Conservation (phyloP, 1,140 invertebrate species). For the Wiebesia pumilae region DNA sequence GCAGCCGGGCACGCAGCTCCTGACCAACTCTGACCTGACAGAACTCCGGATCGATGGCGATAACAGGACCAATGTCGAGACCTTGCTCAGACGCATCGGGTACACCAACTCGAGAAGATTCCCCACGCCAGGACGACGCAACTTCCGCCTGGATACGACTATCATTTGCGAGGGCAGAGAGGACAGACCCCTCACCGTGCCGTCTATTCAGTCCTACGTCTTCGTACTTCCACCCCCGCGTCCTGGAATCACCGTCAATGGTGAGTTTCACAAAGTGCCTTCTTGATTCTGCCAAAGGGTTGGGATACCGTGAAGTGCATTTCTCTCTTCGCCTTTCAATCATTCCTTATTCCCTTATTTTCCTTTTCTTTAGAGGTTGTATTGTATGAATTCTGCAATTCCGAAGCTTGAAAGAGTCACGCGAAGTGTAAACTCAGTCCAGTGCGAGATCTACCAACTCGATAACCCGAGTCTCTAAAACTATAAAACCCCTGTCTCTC, state of each 20-base stretch:
- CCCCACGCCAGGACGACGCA: constrained; percentile 93
- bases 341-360: no score
- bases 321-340: no score
- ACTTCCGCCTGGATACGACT: constrained; percentile 88
- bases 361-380: no score
- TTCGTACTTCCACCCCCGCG: constrained; percentile 90
- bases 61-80: constrained; percentile 92
- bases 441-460: no score
- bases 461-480: no score
- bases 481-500: neutral
- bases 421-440: no score
- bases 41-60: constrained; percentile 94
- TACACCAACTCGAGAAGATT: constrained; percentile 93
- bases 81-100: constrained; percentile 88
- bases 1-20: constrained; percentile 83
- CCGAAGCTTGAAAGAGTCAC: no score
- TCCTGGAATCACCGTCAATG: constrained; percentile 89
- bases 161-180: constrained; percentile 79
- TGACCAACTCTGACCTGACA: constrained; percentile 87
- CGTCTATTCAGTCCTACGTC: constrained; percentile 87
- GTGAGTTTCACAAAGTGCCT: constrained; percentile 61
- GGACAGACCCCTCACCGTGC: constrained; percentile 73
- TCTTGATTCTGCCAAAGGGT: neutral
- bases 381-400: no score
- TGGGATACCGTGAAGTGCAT: no score